Evolutionary conservation across 2,888 invertebrate genomes (phyloP).

Genomic region (Mythimna impura): DNA sequence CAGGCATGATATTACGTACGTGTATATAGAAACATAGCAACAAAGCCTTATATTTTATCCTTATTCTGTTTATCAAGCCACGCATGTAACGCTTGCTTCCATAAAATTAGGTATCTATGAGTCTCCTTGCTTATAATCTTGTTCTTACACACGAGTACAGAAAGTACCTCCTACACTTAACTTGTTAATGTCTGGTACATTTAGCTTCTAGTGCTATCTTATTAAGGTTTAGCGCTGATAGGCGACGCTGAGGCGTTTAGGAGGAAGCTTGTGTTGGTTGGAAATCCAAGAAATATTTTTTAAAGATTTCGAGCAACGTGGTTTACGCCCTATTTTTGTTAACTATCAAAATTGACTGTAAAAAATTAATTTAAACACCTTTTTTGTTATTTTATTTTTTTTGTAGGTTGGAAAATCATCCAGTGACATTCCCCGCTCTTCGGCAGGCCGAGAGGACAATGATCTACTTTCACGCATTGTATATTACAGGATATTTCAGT

Average conservation of each 20-base stretch:
- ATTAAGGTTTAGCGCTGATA: not conserved
- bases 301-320: too few relatives aligned
- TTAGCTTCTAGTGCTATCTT: slow-evolving; percentile 15
- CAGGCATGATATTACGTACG: not conserved
- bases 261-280: too few relatives aligned
- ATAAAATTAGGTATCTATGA: slow-evolving; percentile 51
- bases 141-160: slow-evolving; percentile 29
- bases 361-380: too few relatives aligned
- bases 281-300: not conserved
- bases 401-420: too few relatives aligned
- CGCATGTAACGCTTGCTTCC: slow-evolving; percentile 19
- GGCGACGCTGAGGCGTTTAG: not conserved
- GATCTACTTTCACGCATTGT: too few relatives aligned
- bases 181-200: slow-evolving; percentile 38
- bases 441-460: too few relatives aligned
- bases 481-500: too few relatives aligned
- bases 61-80: slow-evolving; percentile 40
- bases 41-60: slow-evolving; percentile 27
- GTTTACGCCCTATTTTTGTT: too few relatives aligned
- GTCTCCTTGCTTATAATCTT: slow-evolving; percentile 33
- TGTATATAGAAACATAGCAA: slow-evolving; percentile 23
- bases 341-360: too few relatives aligned
- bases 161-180: slow-evolving; percentile 40
- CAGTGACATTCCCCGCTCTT: too few relatives aligned
- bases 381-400: too few relatives aligned